Conservation (phyloP, 2,888 invertebrate genomes). For the Xanthorhoe designata region DNA sequence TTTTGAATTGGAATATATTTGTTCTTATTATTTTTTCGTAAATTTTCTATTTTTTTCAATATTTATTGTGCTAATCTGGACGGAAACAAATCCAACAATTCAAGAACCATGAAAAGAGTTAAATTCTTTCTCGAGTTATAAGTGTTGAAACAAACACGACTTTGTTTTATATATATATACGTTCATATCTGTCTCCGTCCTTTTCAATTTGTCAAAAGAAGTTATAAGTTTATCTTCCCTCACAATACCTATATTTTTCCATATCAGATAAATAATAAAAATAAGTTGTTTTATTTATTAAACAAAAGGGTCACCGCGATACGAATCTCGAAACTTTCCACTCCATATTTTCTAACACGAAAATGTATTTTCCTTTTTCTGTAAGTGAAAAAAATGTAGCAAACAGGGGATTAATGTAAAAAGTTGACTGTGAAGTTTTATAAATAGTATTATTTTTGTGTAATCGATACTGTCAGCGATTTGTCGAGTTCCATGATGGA, state of each 20-base stretch:
- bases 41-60: too few species aligned
- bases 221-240: constrained; percentile 26
- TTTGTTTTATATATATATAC: constrained; percentile 31
- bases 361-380: constrained; percentile 59
- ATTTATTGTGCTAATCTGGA: too few species aligned
- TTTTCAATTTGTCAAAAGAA: constrained; percentile 43
- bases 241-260: constrained; percentile 33
- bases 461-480: constrained; percentile 74
- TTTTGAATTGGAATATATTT: too few species aligned
- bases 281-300: constrained; percentile 39
- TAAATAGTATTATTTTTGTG: constrained; percentile 68
- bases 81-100: too few species aligned
- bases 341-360: constrained; percentile 42
- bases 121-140: too few species aligned
- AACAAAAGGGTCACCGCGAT: constrained; percentile 44
- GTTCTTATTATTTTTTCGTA: too few species aligned
- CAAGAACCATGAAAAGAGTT: too few species aligned
- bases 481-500: constrained; percentile 70
- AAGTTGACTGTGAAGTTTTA: constrained; percentile 60
- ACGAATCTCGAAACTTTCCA: constrained; percentile 50
- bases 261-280: constrained; percentile 42
- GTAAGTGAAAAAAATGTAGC: constrained; percentile 60
- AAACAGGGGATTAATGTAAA: constrained; percentile 63
- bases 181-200: constrained; percentile 21
- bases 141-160: too few species aligned